Percentiles rank a stretch among this genome's conserved stretches.
phyloP scores from a whole-genome alignment of 1,140 invertebrate species.

The Luehdorfia chinensis region DNA sequence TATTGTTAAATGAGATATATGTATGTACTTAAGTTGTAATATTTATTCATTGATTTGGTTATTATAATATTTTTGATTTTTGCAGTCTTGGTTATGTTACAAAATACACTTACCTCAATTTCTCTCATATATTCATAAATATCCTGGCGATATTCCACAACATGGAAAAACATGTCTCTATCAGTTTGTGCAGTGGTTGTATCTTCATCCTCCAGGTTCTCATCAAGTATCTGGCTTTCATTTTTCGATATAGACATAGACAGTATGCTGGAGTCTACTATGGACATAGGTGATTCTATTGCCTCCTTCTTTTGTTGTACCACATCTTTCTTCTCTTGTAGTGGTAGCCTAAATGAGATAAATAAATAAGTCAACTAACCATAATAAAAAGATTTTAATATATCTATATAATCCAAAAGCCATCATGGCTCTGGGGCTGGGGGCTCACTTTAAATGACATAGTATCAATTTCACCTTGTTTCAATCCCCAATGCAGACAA shows the following conservation, averaged over 20 bases:
- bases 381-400: not conserved
- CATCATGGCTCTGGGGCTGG: no score
- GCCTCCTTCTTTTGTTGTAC: conserved; percentile 60
- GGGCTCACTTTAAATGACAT: no score
- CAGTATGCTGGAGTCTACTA: conserved; percentile 61
- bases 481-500: no score
- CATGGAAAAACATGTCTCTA: conserved; percentile 79
- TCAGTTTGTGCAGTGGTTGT: conserved; percentile 62
- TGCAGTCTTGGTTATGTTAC: no score
- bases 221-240: conserved; percentile 54
- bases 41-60: no score
- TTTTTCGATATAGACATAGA: conserved; percentile 68
- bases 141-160: conserved; percentile 87
- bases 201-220: conserved; percentile 50
- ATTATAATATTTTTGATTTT: no score
- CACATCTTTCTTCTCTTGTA: conserved; percentile 64
- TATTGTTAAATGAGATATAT: no score
- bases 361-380: no score
- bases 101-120: conserved; percentile 87
- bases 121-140: conserved; percentile 89
- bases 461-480: no score
- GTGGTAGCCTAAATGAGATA: conserved; percentile 40
- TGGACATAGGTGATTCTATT: conserved; percentile 67
- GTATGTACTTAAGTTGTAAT: no score
- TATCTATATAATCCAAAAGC: not conserved